These are phyloP conservation scores for Planococcus citri DNA, from an alignment of 1,140 invertebrate species.

Conservation along the genomic window DNA sequence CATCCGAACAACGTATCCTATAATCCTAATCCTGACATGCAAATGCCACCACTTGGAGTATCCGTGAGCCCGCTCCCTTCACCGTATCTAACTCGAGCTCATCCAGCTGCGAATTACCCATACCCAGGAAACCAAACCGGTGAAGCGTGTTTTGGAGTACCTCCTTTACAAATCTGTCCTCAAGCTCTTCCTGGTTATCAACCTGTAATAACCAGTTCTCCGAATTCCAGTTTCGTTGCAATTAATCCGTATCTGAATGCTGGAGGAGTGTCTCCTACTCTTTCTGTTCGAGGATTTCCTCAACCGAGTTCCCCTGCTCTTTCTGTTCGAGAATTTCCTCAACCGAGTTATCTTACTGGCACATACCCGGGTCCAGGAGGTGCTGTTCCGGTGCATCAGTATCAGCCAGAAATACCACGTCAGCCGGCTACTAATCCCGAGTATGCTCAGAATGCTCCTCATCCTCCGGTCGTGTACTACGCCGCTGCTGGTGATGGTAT, in stretches of 20 bases:
- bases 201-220: background rate
- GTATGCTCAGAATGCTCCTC: background rate
- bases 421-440: background rate
- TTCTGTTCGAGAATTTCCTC: background rate
- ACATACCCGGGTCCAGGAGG: background rate
- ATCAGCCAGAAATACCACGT: background rate
- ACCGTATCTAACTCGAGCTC: background rate
- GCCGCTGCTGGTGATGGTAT: background rate
- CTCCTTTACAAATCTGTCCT: too few relatives aligned
- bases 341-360: background rate
- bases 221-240: background rate
- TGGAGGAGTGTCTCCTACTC: background rate
- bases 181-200: too few relatives aligned
- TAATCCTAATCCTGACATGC: background rate
- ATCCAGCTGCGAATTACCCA: too few relatives aligned
- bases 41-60: background rate
- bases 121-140: too few relatives aligned
- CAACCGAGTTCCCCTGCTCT: too few relatives aligned
- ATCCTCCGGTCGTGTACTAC: background rate
- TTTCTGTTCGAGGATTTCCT: background rate
- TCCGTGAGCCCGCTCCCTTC: slow-evolving; percentile 9
- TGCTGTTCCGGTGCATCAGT: background rate
- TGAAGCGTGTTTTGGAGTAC: too few relatives aligned
- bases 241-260: background rate
- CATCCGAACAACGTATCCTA: background rate